Percentiles rank a stretch among this genome's conserved stretches.
These are phyloP conservation scores for Chromis chromis DNA, from an alignment of 2,797 vertebrate genomes.

Conservation along the genomic window DNA sequence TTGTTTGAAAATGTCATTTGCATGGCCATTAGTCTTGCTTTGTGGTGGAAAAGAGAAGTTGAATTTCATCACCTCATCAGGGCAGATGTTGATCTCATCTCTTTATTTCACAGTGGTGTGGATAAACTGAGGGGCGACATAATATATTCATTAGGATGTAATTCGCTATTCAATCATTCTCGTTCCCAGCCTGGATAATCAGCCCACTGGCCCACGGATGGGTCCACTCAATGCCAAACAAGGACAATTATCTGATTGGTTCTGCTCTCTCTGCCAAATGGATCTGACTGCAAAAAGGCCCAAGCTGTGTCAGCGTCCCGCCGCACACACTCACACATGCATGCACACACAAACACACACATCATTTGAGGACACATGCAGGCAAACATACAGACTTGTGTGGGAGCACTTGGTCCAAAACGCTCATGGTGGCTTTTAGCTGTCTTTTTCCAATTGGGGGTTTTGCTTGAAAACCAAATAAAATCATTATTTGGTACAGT, in stretches of 20 bases:
- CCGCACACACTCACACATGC: conserved; percentile 21
- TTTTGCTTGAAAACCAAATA: conserved; percentile 52
- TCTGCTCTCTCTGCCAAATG: conserved; percentile 81
- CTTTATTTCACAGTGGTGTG: conserved; percentile 76
- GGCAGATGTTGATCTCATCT: conserved; percentile 79
- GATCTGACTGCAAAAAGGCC: conserved; percentile 76
- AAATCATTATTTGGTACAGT: conserved; percentile 47
- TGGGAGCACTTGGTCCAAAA: conserved; percentile 53
- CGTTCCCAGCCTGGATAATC: conserved; percentile 80
- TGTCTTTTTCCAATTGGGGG: conserved; percentile 33
- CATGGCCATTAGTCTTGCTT: conserved; percentile 76
- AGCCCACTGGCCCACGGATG: conserved; percentile 78
- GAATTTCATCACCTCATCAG: conserved; percentile 76
- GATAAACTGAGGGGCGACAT: conserved; percentile 79
- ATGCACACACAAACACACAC: conserved; percentile 27
- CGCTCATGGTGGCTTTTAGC: conserved; percentile 29
- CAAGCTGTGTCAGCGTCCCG: conserved; percentile 78
- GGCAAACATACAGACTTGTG: conserved; percentile 34
- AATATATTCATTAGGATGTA: conserved; percentile 85
- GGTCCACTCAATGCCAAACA: conserved; percentile 85
- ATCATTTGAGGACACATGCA: conserved; percentile 32
- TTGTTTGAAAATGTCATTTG: conserved; percentile 76
- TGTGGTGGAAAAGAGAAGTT: conserved; percentile 68
- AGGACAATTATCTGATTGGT: conserved; percentile 87
- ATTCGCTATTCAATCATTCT: conserved; percentile 82